Evolutionary conservation across 1,140 invertebrate species (phyloP).

Genomic region (Drosophila albomicans): DNA sequence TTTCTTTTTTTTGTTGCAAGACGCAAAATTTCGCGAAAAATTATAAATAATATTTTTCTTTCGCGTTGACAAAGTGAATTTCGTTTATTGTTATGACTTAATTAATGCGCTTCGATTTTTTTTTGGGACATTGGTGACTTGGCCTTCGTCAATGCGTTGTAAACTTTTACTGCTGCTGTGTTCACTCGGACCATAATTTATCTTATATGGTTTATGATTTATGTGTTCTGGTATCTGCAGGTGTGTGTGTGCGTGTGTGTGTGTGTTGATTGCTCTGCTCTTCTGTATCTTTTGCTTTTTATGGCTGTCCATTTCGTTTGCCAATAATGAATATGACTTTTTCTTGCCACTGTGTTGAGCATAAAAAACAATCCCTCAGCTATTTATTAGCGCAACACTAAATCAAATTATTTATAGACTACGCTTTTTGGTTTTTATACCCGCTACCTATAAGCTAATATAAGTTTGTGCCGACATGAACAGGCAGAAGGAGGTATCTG

Average conservation of each 20-base stretch:
- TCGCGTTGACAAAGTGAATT: slow-evolving; percentile 40
- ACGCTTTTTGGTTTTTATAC: background rate
- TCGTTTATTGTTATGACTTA: slow-evolving; percentile 69
- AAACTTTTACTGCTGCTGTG: slow-evolving; percentile 12
- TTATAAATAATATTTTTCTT: slow-evolving; percentile 33
- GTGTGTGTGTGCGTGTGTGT: background rate
- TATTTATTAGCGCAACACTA: slow-evolving; percentile 21
- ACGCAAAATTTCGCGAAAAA: background rate
- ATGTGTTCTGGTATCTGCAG: slow-evolving; percentile 17
- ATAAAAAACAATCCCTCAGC: slow-evolving; percentile 5
- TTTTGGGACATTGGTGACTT: slow-evolving; percentile 5
- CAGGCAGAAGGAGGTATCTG: no score
- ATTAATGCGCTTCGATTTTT: slow-evolving; percentile 60
- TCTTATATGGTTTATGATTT: slow-evolving; percentile 50
- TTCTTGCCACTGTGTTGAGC: background rate
- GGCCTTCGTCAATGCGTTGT: slow-evolving; percentile 7
- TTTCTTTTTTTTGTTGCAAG: background rate
- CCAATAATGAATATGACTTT: slow-evolving; percentile 20
- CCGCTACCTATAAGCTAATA: no score
- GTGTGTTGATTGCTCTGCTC: slow-evolving; percentile 20
- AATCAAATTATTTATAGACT: background rate
- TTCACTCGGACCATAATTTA: slow-evolving; percentile 23
- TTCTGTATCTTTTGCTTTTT: slow-evolving; percentile 25
- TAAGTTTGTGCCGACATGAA: no score
- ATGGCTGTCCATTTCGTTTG: slow-evolving; percentile 18